Conservation (phyloP, 2,888 invertebrate genomes). For the Pammene aurita region DNA sequence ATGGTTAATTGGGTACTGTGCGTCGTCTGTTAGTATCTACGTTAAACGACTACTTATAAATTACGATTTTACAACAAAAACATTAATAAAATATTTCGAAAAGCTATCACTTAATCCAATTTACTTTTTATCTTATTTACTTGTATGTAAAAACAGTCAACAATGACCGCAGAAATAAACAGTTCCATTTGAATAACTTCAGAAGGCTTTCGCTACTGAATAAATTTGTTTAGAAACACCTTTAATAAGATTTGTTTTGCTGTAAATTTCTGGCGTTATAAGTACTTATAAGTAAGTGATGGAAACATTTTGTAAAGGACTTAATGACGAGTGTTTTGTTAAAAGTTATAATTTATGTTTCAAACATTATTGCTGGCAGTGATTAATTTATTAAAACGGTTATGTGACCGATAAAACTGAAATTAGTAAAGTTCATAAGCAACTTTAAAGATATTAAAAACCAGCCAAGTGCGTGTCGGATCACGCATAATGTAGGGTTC, state of each 20-base stretch:
- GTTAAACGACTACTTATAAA: too few relatives aligned
- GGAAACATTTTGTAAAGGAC: not conserved
- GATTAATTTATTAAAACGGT: too few relatives aligned
- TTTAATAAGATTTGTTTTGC: constrained; percentile 16
- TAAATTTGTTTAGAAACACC: constrained; percentile 19
- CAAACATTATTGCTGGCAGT: not conserved
- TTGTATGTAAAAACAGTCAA: not conserved
- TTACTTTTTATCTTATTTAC: not conserved
- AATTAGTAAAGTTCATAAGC: too few relatives aligned
- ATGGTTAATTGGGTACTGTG: too few relatives aligned
- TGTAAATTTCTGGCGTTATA: not conserved
- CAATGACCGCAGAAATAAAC: constrained; percentile 4
- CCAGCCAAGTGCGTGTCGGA: too few relatives aligned
- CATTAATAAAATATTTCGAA: too few relatives aligned
- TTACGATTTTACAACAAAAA: too few relatives aligned
- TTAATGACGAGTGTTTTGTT: not conserved
- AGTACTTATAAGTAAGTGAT: not conserved
- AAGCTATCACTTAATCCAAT: too few relatives aligned
- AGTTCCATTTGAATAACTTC: constrained; percentile 23
- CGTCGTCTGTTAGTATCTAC: too few relatives aligned
- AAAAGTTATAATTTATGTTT: not conserved
- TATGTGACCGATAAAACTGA: too few relatives aligned
- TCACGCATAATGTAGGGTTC: too few relatives aligned
- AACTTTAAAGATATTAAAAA: too few relatives aligned
- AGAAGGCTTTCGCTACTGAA: constrained; percentile 15